Conservation (phyloP, 1,140 invertebrate species). For the Metopolophium dirhodum region DNA sequence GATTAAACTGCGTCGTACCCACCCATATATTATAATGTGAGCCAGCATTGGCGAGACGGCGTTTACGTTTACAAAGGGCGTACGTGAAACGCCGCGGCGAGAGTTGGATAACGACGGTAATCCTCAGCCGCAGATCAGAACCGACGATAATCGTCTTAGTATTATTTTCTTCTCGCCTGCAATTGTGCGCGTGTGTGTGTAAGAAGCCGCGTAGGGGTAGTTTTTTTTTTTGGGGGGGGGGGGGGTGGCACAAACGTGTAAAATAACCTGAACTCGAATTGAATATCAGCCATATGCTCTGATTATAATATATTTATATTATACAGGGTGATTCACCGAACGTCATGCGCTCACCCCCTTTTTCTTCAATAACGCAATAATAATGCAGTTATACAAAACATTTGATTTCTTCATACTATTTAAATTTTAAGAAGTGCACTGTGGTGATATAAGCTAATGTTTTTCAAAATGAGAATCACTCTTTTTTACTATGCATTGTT, state of each 20-base stretch:
- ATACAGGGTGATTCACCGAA: not conserved
- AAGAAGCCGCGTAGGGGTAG: not conserved
- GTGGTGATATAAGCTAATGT: not conserved
- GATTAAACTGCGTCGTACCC: not conserved
- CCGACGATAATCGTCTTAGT: constrained; percentile 5
- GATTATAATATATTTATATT: not conserved
- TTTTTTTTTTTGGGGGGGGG: not conserved
- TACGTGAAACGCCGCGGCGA: not conserved
- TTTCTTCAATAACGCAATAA: not conserved
- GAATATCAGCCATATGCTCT: not conserved
- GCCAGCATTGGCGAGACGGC: not conserved
- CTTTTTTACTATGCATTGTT: not conserved
- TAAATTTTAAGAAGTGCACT: not conserved
- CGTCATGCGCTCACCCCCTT: not conserved
- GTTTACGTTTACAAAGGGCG: constrained; percentile 12
- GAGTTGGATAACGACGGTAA: constrained; percentile 8
- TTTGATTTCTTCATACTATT: not conserved
- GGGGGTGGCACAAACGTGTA: not conserved
- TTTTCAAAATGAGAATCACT: not conserved
- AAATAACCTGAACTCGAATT: not conserved
- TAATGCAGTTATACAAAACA: too few relatives aligned
- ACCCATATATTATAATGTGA: not conserved
- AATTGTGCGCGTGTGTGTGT: not conserved
- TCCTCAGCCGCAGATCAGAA: constrained; percentile 8
- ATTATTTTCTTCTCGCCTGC: constrained; percentile 11